Percentiles rank a stretch among this genome's conserved stretches.
These are phyloP conservation scores for Mormyrus lacerda DNA, from an alignment of 2,113 vertebrate species.

Conservation along the genomic window DNA sequence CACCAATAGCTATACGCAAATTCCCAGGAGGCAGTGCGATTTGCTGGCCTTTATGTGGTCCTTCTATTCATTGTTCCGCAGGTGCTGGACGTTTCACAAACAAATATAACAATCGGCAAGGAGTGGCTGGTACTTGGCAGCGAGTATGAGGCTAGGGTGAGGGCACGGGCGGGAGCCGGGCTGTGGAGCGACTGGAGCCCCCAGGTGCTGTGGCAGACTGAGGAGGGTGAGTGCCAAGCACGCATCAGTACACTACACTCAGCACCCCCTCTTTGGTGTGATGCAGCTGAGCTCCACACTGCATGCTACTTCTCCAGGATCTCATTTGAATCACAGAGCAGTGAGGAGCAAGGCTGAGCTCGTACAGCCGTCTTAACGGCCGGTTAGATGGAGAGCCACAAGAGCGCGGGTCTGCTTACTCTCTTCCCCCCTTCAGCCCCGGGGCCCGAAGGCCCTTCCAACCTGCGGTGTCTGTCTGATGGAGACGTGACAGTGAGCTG, in stretches of 20 bases:
- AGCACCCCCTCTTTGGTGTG: neutral
- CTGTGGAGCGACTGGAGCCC: conserved; percentile 56
- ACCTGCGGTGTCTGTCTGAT: conserved; percentile 46
- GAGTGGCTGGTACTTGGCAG: conserved; percentile 22
- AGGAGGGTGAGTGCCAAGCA: conserved; percentile 32
- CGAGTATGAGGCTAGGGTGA: conserved; percentile 47
- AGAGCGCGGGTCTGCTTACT: neutral
- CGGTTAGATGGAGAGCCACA: neutral
- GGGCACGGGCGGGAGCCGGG: conserved; percentile 26
- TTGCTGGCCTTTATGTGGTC: neutral
- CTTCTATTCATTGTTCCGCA: neutral
- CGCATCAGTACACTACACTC: neutral
- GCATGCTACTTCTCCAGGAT: neutral
- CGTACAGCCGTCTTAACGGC: neutral
- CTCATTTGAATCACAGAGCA: neutral
- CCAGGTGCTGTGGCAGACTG: conserved; percentile 35
- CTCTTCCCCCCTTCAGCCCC: neutral
- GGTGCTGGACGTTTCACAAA: conserved; percentile 14
- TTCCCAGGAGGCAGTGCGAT: neutral
- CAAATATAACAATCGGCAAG: conserved; percentile 28
- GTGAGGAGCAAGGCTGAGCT: neutral
- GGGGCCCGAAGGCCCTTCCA: conserved; percentile 27
- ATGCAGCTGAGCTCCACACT: neutral
- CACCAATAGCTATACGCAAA: neutral
- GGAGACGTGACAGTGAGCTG: conserved; percentile 41